Base-by-base conservation (phyloP, 2,888 invertebrate genomes). In the Xylophagus ater region DNA sequence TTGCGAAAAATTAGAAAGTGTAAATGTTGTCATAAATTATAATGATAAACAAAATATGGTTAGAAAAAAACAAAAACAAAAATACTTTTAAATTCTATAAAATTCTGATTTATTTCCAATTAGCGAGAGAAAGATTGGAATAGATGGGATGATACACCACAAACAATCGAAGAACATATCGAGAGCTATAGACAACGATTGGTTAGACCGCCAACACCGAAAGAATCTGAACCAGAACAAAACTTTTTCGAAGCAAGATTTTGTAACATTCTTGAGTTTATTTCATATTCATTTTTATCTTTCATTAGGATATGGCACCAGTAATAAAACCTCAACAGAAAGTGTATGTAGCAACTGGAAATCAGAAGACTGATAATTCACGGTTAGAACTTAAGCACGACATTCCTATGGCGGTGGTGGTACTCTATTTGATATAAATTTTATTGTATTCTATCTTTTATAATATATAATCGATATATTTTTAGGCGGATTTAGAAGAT, bases 111-210 rank as follows among this genome's bases (percentile, higher is more conserved):
- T 45, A 40, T 40, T 47, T 42, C 47, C 40, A 34, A 40, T 47
- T 39, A 51, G 51, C 41, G 40, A 2, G 62, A 65, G 4, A 55
- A 59, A 4, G 66, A 69, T 49, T 77, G 77, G 77, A 70, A 71
- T 46, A 69, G 71, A 12, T 77, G 77, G 77, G 74, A 73, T 44
- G 74, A 74, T 44, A 66, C 66, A 49, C 66, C 67, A 6, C 61
- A 65, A 2, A 67, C 69, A 3, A 65, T 77, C 18, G 74, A 76
- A 50, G 73, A 74, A 48, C 75, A 77, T 52, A 78, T 78, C 34
- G 75, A 78, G 40, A 67, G 70, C 42, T 78, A 78, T 51, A 53
- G 73, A 24, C 73, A 74, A 46, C 70, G 72, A 41, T 62, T 69
- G 36, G 62, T 63, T 1, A 66, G 67, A 45, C 56, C 64, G 7